A percentile compares a stretch with the other conserved stretches of the same genome.
These are phyloP conservation scores for Benitochromis conjunctus DNA, from an alignment of 2,113 vertebrate species.

Conservation along the genomic window DNA sequence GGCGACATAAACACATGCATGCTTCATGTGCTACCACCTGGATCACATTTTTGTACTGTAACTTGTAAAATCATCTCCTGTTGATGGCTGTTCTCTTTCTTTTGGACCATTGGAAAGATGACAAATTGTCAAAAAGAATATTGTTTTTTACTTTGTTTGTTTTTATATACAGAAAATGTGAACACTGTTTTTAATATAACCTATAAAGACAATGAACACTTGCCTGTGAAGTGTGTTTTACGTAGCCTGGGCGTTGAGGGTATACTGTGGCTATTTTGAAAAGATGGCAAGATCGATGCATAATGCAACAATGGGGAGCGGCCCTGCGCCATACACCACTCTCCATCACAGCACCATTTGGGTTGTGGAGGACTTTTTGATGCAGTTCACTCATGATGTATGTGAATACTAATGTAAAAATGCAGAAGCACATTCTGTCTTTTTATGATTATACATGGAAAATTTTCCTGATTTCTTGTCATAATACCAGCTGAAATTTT, in stretches of 20 bases:
- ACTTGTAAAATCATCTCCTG: conserved; percentile 66
- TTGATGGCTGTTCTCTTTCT: conserved; percentile 49
- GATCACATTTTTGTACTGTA: conserved; percentile 71
- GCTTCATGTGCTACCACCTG: conserved; percentile 56
- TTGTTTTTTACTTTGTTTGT: conserved; percentile 21
- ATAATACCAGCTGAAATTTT: conserved; percentile 80
- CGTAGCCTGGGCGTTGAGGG: background rate
- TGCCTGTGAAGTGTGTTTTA: conserved; percentile 44
- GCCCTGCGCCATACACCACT: conserved; percentile 37
- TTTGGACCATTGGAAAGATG: conserved; percentile 37
- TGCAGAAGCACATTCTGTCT: conserved; percentile 75
- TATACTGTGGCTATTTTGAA: background rate
- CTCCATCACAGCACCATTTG: conserved; percentile 20
- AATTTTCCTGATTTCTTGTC: conserved; percentile 68
- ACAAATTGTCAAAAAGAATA: conserved; percentile 31
- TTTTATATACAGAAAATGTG: conserved; percentile 69
- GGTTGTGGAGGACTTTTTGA: conserved; percentile 40
- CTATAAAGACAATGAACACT: conserved; percentile 38
- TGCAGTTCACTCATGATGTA: conserved; percentile 45
- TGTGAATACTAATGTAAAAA: conserved; percentile 76
- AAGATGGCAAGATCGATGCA: background rate
- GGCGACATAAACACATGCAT: conserved; percentile 58
- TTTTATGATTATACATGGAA: conserved; percentile 62
- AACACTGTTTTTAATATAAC: conserved; percentile 46
- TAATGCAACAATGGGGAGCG: background rate